Evolutionary conservation across 2,797 vertebrate species (phyloP).

Genomic region (Pantherophis vulpinus): DNA sequence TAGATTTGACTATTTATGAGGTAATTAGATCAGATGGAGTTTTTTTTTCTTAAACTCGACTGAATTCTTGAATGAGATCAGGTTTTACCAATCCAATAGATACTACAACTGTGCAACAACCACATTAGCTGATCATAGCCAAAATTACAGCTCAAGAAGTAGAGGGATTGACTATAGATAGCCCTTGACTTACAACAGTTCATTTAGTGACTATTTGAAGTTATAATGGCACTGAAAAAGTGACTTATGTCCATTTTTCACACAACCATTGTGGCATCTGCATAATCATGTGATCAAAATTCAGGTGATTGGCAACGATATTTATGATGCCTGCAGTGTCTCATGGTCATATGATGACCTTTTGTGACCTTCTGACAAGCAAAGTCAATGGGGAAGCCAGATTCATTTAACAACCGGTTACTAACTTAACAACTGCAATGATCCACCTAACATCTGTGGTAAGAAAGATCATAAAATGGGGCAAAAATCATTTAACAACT

Average conservation of each 20-base stretch:
- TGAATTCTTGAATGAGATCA: background rate
- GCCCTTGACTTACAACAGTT: background rate
- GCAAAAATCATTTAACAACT: background rate
- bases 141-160: background rate
- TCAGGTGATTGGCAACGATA: background rate
- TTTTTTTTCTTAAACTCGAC: background rate
- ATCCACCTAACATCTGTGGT: background rate
- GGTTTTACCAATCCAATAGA: background rate
- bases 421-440: background rate
- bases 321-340: background rate
- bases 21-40: background rate
- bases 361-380: background rate
- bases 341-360: background rate
- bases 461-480: background rate
- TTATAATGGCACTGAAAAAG: background rate
- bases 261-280: no score
- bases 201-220: background rate
- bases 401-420: background rate
- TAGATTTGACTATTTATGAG: background rate
- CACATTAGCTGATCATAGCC: background rate
- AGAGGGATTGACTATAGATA: background rate
- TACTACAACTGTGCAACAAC: background rate
- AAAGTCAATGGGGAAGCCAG: background rate
- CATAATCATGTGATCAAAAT: background rate
- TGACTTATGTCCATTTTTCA: background rate